phyloP scores from a whole-genome alignment of 2,888 invertebrate genomes.

The Hipparchia sbordonii region DNA sequence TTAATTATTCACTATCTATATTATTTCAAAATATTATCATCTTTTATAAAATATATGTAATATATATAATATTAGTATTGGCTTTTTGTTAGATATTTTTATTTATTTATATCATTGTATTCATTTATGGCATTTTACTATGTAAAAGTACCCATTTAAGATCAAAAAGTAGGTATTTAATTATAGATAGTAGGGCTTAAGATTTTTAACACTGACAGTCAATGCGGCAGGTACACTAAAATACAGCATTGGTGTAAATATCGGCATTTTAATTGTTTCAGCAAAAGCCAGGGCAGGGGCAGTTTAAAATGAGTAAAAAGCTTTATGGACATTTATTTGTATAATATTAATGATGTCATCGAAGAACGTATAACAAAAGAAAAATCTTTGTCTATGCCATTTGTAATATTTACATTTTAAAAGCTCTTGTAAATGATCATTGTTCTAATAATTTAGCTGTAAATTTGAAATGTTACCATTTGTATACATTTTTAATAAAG shows the following conservation, averaged over 20 bases:
- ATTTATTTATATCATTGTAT: neutral
- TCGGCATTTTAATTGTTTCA: slow-evolving; percentile 76
- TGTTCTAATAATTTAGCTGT: slow-evolving; percentile 29
- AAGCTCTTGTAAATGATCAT: slow-evolving; percentile 27
- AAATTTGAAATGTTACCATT: slow-evolving; percentile 48
- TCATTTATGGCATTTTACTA: neutral
- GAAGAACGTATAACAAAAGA: slow-evolving; percentile 28
- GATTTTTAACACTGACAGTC: neutral
- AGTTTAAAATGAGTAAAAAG: slow-evolving; percentile 59
- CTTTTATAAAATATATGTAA: neutral
- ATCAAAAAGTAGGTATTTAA: neutral
- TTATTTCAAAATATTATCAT: slow-evolving; percentile 18
- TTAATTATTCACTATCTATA: slow-evolving; percentile 21
- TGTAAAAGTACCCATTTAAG: too few species aligned
- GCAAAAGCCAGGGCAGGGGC: slow-evolving; percentile 60
- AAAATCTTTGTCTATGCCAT: slow-evolving; percentile 16
- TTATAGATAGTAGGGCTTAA: neutral
- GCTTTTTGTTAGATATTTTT: slow-evolving; percentile 6
- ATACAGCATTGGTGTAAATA: slow-evolving; percentile 43
- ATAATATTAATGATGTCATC: slow-evolving; percentile 27
- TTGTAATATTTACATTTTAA: slow-evolving; percentile 20
- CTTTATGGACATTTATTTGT: slow-evolving; percentile 29
- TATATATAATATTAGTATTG: slow-evolving; percentile 12
- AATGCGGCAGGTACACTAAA: slow-evolving; percentile 6
- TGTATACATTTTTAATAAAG: slow-evolving; percentile 72